Evolutionary conservation across 2,888 invertebrate genomes (phyloP), one percentile per base, ranked within the genome.

Genomic region (Cheilosia vernalis): DNA sequence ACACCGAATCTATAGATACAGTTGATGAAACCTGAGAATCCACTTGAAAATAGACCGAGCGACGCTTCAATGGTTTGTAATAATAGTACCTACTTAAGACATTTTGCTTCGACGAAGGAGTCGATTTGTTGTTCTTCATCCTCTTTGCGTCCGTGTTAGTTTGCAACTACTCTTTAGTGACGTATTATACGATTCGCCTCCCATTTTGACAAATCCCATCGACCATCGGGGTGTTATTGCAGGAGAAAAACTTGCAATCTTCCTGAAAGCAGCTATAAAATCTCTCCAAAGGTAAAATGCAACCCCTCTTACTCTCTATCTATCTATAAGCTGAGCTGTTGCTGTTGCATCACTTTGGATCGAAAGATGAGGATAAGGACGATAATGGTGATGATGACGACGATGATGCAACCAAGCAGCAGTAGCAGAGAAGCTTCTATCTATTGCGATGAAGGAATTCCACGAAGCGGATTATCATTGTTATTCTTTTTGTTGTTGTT

Each of bases 201-300:
- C 66, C 66, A 82, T 82, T 82, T 82, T 67, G 82, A 83, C 77
- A 83, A 78, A 83, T 77, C 77, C 73, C 33, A 78, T 67, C 83
- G 83, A 78, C 63, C 73, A 40, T 10, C 33, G 72, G 64, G 27
- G 27, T 40, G 61, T 72, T 78, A 67, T 67, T 78, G 81, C 51
- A 58, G 56, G 56, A 70, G 56, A 56, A 70, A 70, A 76, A 70
- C 69, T 70, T 70, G 37, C 64, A 84, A 73, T 74, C 69, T 64
- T 79, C 64, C 69, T 74, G 73, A 69, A 64, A 84, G 79, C 58
- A 64, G 79, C 64, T 78, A 78, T 67, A 73, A 74, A 79, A 37
- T 37, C 10, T 13, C 10, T 37, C 10, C 13, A 4, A 10, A 37
- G 37, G 13, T 37, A 37, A 13, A 13, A 27, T 27, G 27, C 27